A percentile compares a stretch with the other conserved stretches of the same genome.
Conservation (phyloP, 1,140 invertebrate species). For the Heliconius nattereri region DNA sequence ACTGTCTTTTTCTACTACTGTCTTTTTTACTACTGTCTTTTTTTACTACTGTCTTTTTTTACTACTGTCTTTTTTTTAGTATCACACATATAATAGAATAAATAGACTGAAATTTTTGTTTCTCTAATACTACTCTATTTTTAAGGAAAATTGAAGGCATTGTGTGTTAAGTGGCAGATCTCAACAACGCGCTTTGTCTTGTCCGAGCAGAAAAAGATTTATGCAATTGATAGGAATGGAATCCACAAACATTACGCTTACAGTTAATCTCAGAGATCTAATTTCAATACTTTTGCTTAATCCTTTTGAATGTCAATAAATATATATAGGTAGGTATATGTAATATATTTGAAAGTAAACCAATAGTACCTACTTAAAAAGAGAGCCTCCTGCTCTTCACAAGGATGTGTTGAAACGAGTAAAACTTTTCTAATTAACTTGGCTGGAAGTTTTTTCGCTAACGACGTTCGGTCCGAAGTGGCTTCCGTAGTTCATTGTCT, state of each 20-base stretch:
- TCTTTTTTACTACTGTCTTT: too few species aligned
- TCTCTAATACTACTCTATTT: too few species aligned
- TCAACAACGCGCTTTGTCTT: not conserved
- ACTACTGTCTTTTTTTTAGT: too few species aligned
- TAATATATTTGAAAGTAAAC: not conserved
- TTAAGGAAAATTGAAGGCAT: not conserved
- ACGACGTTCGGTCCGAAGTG: conserved; percentile 54
- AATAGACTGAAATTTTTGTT: too few species aligned
- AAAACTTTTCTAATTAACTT: conserved; percentile 70
- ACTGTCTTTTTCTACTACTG: too few species aligned
- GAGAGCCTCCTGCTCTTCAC: not conserved
- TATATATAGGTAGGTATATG: not conserved
- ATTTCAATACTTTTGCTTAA: too few species aligned
- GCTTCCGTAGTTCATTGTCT: conserved; percentile 63
- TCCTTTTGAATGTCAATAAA: not conserved
- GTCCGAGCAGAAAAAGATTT: not conserved
- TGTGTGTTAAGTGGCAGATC: not conserved
- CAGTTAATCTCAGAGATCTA: too few species aligned
- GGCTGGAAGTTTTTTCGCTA: conserved; percentile 64
- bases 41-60: too few species aligned
- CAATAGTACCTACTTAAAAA: conserved; percentile 12
- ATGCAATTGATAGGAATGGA: too few species aligned
- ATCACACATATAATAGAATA: too few species aligned
- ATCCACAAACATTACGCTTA: too few species aligned
- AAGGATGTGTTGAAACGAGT: conserved; percentile 36